These are phyloP conservation scores for Parascotia fuliginaria DNA, from an alignment of 2,888 invertebrate genomes.

Conservation along the genomic window DNA sequence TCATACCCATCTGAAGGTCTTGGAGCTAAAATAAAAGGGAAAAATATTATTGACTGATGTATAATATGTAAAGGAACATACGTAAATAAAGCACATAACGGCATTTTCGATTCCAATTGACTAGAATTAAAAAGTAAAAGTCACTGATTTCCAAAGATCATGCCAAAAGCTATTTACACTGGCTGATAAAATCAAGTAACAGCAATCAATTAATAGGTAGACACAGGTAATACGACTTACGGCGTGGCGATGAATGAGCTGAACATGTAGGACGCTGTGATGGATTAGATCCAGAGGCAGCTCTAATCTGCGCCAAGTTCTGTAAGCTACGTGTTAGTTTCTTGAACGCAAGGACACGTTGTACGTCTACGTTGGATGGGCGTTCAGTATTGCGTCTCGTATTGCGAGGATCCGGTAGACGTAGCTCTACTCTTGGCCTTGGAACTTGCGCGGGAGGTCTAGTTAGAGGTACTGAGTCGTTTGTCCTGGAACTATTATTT, in stretches of 20 bases:
- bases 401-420: slow-evolving; percentile 7
- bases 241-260: background rate
- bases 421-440: background rate
- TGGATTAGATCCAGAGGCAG: background rate
- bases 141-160: too few species aligned
- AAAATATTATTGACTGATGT: background rate
- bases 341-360: slow-evolving; percentile 55
- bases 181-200: too few species aligned
- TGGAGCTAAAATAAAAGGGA: background rate
- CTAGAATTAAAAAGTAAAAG: too few species aligned
- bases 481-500: slow-evolving; percentile 17
- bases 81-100: too few species aligned
- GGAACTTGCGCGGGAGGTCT: background rate
- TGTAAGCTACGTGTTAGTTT: slow-evolving; percentile 45
- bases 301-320: slow-evolving; percentile 23
- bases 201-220: too few species aligned
- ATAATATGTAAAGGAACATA: too few species aligned
- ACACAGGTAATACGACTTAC: background rate
- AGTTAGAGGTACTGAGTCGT: slow-evolving; percentile 16
- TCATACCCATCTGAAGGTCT: background rate
- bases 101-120: too few species aligned
- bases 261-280: background rate
- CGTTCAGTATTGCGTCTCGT: slow-evolving; percentile 25
- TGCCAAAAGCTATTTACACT: too few species aligned
- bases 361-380: slow-evolving; percentile 38